Conservation (phyloP, 2,888 invertebrate species). For the Vesta saturnalis region DNA sequence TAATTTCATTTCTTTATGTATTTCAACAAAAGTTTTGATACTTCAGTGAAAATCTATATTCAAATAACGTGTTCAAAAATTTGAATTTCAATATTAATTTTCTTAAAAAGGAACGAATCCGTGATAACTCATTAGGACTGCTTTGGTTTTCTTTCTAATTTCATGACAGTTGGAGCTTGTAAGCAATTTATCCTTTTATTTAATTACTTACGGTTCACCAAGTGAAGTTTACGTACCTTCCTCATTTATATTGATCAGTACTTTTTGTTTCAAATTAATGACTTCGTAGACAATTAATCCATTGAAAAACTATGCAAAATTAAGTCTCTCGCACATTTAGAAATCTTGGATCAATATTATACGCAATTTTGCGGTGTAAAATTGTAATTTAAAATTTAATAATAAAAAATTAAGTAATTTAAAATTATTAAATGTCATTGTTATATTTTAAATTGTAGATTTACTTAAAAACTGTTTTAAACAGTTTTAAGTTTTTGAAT, state of each 20-base stretch:
- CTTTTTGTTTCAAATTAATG: not conserved
- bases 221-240: not conserved
- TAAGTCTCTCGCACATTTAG: no score
- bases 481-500: no score
- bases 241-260: not conserved
- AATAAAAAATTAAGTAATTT: no score
- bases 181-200: not conserved
- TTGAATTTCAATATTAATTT: conserved; percentile 19
- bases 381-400: no score
- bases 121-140: not conserved
- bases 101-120: not conserved
- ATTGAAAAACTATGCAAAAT: no score
- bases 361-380: no score
- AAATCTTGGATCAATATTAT: no score
- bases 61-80: conserved; percentile 5
- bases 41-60: conserved; percentile 9
- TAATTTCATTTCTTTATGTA: not conserved
- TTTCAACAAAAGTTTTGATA: not conserved
- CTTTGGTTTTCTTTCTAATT: not conserved
- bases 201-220: not conserved
- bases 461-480: no score
- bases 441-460: no score
- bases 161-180: not conserved
- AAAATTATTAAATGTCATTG: no score
- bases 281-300: no score